Evolutionary conservation across 35 echinoderm and acorn worm species (phyloP).

Genomic region (Lytechinus pictus): DNA sequence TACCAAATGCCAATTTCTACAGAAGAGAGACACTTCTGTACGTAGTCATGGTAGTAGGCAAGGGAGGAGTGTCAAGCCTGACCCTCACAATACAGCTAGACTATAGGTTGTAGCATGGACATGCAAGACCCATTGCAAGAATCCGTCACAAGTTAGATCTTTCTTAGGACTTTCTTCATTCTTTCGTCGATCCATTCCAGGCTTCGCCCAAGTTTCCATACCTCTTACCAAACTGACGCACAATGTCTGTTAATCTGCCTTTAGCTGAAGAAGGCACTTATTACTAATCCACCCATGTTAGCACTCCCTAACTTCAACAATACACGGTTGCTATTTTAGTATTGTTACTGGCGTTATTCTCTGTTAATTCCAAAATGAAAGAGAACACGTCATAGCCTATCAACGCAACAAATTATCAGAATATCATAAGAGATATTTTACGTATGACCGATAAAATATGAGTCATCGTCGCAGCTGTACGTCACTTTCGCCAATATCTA

Average conservation of each 20-base stretch:
- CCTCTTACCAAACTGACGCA: constrained; percentile 43
- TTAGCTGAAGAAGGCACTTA: constrained; percentile 53
- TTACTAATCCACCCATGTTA: constrained; percentile 64
- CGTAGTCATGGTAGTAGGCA: constrained; percentile 44
- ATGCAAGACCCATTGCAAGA: constrained; percentile 2
- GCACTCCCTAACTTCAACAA: constrained; percentile 64
- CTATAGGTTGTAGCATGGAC: constrained; percentile 28
- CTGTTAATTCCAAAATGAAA: constrained; percentile 63
- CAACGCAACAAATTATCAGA: constrained; percentile 56
- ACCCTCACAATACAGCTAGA: constrained; percentile 38
- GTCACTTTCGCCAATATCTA: constrained; percentile 78
- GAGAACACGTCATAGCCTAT: constrained; percentile 70
- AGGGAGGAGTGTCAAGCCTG: constrained; percentile 12
- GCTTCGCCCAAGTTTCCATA: constrained; percentile 26
- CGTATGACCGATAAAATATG: constrained; percentile 67
- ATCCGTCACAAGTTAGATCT: constrained; percentile 29
- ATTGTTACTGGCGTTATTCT: constrained; percentile 67
- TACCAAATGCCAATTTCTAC: constrained; percentile 60
- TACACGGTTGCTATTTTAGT: constrained; percentile 58
- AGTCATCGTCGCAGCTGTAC: constrained; percentile 70
- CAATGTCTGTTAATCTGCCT: constrained; percentile 49
- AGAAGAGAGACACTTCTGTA: constrained; percentile 50
- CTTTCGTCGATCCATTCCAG: constrained; percentile 32
- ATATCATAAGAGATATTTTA: constrained; percentile 49
- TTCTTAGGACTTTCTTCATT: constrained; percentile 43